Evolutionary conservation across 2,888 invertebrate species (phyloP), one percentile per base, ranked within the genome.

Genomic region (Furcula furcula): DNA sequence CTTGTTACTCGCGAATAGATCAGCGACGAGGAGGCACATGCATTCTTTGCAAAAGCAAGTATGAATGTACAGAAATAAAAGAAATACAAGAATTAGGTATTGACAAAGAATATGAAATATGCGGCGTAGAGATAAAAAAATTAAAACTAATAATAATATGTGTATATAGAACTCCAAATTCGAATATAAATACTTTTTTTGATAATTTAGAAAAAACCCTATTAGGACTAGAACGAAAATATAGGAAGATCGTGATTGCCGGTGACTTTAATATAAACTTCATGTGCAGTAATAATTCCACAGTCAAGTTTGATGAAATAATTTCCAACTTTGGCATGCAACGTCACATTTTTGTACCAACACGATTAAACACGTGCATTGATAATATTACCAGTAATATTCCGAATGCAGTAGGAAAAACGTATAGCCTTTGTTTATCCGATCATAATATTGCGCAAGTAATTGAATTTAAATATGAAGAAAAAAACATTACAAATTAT

Each of bases 361-460:
- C 31, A n/a, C 9, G 25, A 13, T 1, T 19, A n/a, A 31, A 25
- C 4, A 25, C 10, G n/a, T 31, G 31, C 7, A 31, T 31, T 13
- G 31, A 31, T 13, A 31, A 31, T 13, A 31, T 31, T 15, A 7
- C 25, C 5, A 31, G 31, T 12, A 25, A 31, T 19, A 18, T 31
- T 12, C 5, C 25, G 5, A 25, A 31, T 19, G 19, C 25, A n/a
- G 7, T 25, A 25, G 31, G 31, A 2, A 19, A 25, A 31, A 31
- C 16, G 12, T 12, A 25, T 31, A 19, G 18, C 13, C 9, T 31
- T 13, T 31, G 16, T 11, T 11, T 31, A 19, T 31, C 31, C 2
- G 31, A 31, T 7, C 31, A 31, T 26, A 31, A 31, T 7, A 31
- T 25, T 10, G 25, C 31, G n/a, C n/a, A n/a, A n/a, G n/a, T n/a